Conservation (phyloP, 2,888 invertebrate species). For the Drosophila niveifrons region DNA sequence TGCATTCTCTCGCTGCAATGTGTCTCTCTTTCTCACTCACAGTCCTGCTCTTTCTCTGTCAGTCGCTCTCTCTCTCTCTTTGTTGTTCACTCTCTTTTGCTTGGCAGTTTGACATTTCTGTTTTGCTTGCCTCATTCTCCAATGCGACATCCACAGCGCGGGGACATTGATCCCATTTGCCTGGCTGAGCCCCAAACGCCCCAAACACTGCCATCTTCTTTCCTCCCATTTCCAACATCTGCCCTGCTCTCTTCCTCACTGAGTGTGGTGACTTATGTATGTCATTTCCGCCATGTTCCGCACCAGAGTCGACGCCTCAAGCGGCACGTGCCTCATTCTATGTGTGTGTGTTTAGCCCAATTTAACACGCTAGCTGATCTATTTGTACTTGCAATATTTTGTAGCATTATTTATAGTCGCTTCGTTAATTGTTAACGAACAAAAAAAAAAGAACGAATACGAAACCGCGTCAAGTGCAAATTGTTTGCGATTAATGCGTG, state of each 20-base stretch:
- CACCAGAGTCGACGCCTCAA: conserved; percentile 29
- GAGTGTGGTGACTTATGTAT: conserved; percentile 50
- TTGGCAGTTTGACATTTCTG: conserved; percentile 57
- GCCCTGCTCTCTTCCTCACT: background rate
- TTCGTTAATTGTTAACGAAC: conserved; percentile 39
- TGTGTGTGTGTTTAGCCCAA: background rate
- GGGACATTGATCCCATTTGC: conserved; percentile 79
- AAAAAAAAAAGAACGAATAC: conserved; percentile 16
- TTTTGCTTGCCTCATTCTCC: conserved; percentile 75
- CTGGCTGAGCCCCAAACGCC: conserved; percentile 17
- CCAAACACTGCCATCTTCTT: background rate
- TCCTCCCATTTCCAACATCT: background rate
- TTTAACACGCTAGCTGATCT: conserved; percentile 7
- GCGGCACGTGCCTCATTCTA: conserved; percentile 40
- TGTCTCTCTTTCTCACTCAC: background rate
- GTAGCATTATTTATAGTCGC: conserved; percentile 31
- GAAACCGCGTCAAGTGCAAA: conserved; percentile 43
- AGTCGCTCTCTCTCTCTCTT: background rate
- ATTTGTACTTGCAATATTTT: conserved; percentile 26
- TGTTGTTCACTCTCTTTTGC: background rate
- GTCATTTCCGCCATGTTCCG: conserved; percentile 70
- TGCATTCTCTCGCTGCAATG: conserved; percentile 25
- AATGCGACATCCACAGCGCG: conserved; percentile 38
- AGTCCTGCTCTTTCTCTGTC: background rate
- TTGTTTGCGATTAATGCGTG: conserved; percentile 35